Percentiles rank a stretch among this genome's conserved stretches.
Conservation (phyloP, 2,888 invertebrate species). For the Neocrepidodera transversa region DNA sequence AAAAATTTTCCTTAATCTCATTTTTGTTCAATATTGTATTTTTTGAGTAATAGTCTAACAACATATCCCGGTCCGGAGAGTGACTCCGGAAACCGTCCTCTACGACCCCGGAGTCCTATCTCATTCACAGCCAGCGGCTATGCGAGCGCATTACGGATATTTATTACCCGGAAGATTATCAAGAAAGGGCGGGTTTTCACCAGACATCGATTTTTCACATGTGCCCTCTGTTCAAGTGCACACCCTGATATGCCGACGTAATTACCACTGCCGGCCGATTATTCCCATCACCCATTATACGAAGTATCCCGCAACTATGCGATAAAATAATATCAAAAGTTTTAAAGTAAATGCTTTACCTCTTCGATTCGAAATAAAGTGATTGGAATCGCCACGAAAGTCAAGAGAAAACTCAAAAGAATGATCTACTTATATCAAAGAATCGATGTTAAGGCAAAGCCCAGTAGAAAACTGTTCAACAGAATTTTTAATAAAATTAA, state of each 20-base stretch:
- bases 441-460: too few species aligned
- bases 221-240: constrained; percentile 52
- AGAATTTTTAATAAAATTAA: too few species aligned
- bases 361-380: too few species aligned
- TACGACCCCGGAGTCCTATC: constrained; percentile 51
- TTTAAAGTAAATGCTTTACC: too few species aligned
- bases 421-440: too few species aligned
- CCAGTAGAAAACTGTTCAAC: too few species aligned
- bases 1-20: neutral
- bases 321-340: too few species aligned
- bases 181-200: constrained; percentile 58
- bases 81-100: constrained; percentile 38
- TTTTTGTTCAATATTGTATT: neutral
- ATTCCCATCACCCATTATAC: neutral
- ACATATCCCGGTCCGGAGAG: constrained; percentile 39
- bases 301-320: too few species aligned
- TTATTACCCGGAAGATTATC: constrained; percentile 59
- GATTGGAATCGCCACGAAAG: too few species aligned
- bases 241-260: constrained; percentile 42
- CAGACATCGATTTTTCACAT: constrained; percentile 60
- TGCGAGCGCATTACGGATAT: constrained; percentile 59
- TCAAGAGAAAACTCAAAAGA: too few species aligned
- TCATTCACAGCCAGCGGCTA: constrained; percentile 61
- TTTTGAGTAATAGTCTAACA: constrained; percentile 18
- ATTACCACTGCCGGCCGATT: constrained; percentile 24